phyloP scores from a whole-genome alignment of 2,797 vertebrate species.

The Enteromius anoplus region DNA sequence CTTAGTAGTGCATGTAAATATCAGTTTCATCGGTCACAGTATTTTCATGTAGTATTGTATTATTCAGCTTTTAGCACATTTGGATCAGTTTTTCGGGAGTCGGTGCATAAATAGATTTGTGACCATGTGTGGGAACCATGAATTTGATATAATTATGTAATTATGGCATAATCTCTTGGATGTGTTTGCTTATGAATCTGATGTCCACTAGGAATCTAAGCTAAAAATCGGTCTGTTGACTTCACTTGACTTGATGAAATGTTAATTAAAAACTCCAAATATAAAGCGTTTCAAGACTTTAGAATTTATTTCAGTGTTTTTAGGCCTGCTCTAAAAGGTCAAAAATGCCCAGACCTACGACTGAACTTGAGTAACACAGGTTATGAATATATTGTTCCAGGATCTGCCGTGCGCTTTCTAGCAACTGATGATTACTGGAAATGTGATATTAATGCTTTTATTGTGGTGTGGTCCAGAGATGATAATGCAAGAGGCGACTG shows the following conservation, averaged over 20 bases:
- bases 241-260: not conserved
- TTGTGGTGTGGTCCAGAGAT: not conserved
- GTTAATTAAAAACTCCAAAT: not conserved
- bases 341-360: not conserved
- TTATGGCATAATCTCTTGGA: not conserved
- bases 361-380: not conserved
- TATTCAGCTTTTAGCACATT: not conserved
- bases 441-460: conserved; percentile 29
- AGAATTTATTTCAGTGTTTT: not conserved
- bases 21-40: not conserved
- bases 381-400: not conserved
- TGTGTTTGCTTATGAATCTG: not conserved
- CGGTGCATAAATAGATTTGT: conserved; percentile 10
- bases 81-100: not conserved
- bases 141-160: not conserved
- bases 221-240: not conserved
- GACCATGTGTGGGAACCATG: not conserved
- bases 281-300: not conserved
- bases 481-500: not conserved
- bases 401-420: conserved; percentile 6
- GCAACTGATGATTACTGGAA: not conserved
- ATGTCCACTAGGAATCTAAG: not conserved
- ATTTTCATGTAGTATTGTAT: not conserved
- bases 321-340: not conserved
- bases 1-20: conserved; percentile 10